Evolutionary conservation across 2,888 invertebrate species (phyloP).

Genomic region (Sepiola atlantica): DNA sequence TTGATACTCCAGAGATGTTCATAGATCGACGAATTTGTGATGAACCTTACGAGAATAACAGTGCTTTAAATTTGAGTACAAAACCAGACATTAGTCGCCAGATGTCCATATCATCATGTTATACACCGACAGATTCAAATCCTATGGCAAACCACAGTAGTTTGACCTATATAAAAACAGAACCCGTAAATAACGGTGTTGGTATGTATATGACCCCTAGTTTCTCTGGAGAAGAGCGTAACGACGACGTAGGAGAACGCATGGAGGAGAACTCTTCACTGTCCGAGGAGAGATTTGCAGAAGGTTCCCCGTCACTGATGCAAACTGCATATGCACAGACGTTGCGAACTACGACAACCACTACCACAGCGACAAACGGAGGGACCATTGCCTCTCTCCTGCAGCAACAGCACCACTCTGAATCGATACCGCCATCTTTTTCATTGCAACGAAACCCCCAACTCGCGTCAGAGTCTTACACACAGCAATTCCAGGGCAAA

Average conservation of each 20-base stretch:
- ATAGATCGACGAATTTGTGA: slow-evolving; percentile 35
- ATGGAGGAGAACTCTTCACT: slow-evolving; percentile 42
- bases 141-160: slow-evolving; percentile 24
- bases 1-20: not conserved
- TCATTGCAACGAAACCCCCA: slow-evolving; percentile 46
- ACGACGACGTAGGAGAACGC: slow-evolving; percentile 38
- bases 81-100: slow-evolving; percentile 35
- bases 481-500: slow-evolving; percentile 45
- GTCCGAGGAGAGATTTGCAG: slow-evolving; percentile 40
- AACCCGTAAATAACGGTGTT: slow-evolving; percentile 42
- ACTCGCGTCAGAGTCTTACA: slow-evolving; percentile 40
- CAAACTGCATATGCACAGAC: slow-evolving; percentile 45
- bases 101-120: slow-evolving; percentile 18
- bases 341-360: slow-evolving; percentile 39
- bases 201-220: slow-evolving; percentile 43
- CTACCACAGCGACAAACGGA: slow-evolving; percentile 39
- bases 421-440: slow-evolving; percentile 42
- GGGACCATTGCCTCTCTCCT: slow-evolving; percentile 42
- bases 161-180: slow-evolving; percentile 36
- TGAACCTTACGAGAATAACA: slow-evolving; percentile 37
- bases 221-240: slow-evolving; percentile 42
- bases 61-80: slow-evolving; percentile 38
- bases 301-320: slow-evolving; percentile 36
- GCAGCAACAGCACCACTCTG: slow-evolving; percentile 38
- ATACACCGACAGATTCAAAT: slow-evolving; percentile 38